Evolutionary conservation across 1,140 invertebrate species (phyloP).

Genomic region (Papilio dardanus): DNA sequence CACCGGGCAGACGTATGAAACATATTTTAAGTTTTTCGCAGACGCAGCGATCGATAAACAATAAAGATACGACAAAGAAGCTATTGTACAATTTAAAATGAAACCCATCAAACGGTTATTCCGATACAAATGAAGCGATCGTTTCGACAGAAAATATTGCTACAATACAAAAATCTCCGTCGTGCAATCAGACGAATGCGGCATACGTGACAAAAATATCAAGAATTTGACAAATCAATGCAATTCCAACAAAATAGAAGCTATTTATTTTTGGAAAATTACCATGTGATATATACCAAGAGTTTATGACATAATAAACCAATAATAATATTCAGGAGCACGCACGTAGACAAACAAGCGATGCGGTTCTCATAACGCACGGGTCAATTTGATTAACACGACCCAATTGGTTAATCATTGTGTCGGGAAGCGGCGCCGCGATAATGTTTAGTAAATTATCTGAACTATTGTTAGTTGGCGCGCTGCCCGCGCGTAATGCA

Average conservation of each 20-base stretch:
- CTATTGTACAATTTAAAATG: neutral
- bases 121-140: neutral
- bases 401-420: slow-evolving; percentile 3
- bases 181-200: slow-evolving; percentile 8
- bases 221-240: neutral
- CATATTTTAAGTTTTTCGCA: neutral
- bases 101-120: neutral
- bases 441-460: slow-evolving; percentile 19
- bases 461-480: slow-evolving; percentile 21
- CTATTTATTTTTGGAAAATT: neutral
- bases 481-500: slow-evolving; percentile 14
- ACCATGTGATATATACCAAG: too few species aligned
- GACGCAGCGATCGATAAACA: neutral
- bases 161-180: neutral
- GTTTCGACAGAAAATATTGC: neutral
- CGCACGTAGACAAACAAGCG: neutral
- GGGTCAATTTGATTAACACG: neutral
- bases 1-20: neutral
- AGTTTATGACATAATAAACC: neutral
- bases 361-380: neutral
- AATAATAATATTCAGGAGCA: slow-evolving; percentile 2
- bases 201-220: neutral
- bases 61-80: neutral
- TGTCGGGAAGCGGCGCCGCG: neutral
- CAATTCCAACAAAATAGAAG: neutral